Evolutionary conservation across 2,888 invertebrate genomes (phyloP).

Genomic region (Pseudoips prasinana): DNA sequence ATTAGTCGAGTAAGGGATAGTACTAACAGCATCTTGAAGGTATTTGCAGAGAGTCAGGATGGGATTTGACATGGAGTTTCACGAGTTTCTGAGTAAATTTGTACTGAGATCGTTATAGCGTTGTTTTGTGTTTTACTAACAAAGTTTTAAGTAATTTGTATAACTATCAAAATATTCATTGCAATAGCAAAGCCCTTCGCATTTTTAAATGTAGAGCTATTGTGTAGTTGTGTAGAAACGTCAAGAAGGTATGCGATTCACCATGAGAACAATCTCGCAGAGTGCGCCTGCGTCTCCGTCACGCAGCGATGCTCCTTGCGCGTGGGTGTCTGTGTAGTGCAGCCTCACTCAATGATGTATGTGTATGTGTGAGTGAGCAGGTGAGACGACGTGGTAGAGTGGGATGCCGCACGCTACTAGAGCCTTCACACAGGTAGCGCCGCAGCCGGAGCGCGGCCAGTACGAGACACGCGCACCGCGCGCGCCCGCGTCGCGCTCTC

Average conservation of each 20-base stretch:
- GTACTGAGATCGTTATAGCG: too few species aligned
- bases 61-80: too few species aligned
- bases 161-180: too few species aligned
- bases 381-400: conserved; percentile 54
- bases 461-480: conserved; percentile 62
- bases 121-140: too few species aligned
- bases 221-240: background rate
- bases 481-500: conserved; percentile 58
- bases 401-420: conserved; percentile 46
- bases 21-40: too few species aligned
- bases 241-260: conserved; percentile 6
- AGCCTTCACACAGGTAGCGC: conserved; percentile 63
- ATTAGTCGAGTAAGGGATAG: too few species aligned
- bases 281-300: conserved; percentile 9
- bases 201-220: too few species aligned
- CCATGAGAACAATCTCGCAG: conserved; percentile 9
- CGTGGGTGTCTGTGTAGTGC: conserved; percentile 7
- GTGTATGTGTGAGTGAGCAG: conserved; percentile 39
- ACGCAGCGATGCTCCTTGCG: conserved; percentile 9
- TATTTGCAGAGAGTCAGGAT: too few species aligned
- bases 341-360: conserved; percentile 28
- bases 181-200: too few species aligned
- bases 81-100: too few species aligned
- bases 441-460: conserved; percentile 43
- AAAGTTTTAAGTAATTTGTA: too few species aligned